A percentile compares a stretch with the other conserved stretches of the same genome.
Evolutionary conservation across 1,140 invertebrate species (phyloP).

Genomic region (Penaeus vannamei): DNA sequence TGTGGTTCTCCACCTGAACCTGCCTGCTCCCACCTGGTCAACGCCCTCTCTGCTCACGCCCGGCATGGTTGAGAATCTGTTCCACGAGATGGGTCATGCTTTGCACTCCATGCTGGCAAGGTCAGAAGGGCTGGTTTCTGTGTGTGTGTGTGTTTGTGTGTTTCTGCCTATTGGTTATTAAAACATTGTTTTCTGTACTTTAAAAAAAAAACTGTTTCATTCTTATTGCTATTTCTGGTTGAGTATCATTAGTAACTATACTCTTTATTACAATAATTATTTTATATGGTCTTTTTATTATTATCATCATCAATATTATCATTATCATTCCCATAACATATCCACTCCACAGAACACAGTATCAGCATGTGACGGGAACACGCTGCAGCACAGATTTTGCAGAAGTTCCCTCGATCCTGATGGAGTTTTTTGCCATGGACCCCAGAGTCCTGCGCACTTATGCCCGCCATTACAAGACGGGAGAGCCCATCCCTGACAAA

Average conservation of each 20-base stretch:
- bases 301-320: no score
- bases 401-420: constrained; percentile 97
- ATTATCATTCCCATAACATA: no score
- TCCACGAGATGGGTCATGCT: constrained; percentile 99
- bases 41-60: constrained; percentile 86
- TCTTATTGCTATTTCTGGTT: not conserved
- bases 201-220: no score
- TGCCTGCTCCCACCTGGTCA: constrained; percentile 82
- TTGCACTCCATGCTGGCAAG: constrained; percentile 98
- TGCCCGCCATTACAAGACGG: constrained; percentile 92
- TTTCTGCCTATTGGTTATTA: no score
- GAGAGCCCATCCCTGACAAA: constrained; percentile 84
- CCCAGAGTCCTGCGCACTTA: constrained; percentile 87
- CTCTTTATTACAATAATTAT: not conserved
- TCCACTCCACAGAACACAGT: constrained; percentile 79
- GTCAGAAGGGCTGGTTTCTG: constrained; percentile 69
- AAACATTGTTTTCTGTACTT: no score
- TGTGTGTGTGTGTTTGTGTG: no score
- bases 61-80: constrained; percentile 93
- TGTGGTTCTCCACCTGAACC: constrained; percentile 94
- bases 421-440: constrained; percentile 98
- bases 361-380: constrained; percentile 98
- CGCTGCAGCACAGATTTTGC: constrained; percentile 97
- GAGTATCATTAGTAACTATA: not conserved
- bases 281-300: no score